These are phyloP conservation scores for Xenopus tropicalis DNA, from an alignment of 2,113 vertebrate genomes.

Conservation along the genomic window DNA sequence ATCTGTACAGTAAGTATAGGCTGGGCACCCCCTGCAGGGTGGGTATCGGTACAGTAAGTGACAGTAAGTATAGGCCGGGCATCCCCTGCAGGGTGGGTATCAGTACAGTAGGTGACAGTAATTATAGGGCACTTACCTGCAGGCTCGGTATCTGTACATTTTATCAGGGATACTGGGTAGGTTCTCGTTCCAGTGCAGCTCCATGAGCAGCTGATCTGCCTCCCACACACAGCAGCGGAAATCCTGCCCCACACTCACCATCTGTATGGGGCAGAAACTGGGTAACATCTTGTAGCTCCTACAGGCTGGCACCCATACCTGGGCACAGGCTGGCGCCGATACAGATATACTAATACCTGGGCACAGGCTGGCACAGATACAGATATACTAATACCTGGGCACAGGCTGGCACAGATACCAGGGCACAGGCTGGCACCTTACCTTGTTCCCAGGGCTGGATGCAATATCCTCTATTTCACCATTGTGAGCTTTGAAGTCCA, in stretches of 20 bases:
- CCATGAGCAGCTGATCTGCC: conserved; percentile 74
- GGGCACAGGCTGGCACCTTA: conserved; percentile 43
- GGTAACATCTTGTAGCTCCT: neutral
- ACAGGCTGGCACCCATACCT: neutral
- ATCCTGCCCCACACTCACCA: conserved; percentile 85
- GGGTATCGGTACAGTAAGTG: neutral
- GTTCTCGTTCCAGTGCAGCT: conserved; percentile 83
- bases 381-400: no score
- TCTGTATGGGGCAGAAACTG: conserved; percentile 49
- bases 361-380: no score
- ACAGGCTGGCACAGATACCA: no score
- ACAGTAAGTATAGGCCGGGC: accelerated
- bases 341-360: neutral
- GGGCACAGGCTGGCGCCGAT: no score
- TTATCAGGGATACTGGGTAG: conserved; percentile 72
- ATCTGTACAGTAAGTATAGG: neutral
- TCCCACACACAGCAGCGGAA: conserved; percentile 88
- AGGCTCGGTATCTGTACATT: conserved; percentile 84
- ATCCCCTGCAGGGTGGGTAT: neutral
- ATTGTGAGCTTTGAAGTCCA: conserved; percentile 85
- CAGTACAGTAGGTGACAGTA: neutral
- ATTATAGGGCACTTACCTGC: conserved; percentile 71
- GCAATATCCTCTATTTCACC: conserved; percentile 87
- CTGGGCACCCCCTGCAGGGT: neutral
- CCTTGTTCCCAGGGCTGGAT: conserved; percentile 82